A percentile compares a stretch with the other conserved stretches of the same genome.
Conservation (phyloP, 2,113 vertebrate species). For the Pungitius pungitius region DNA sequence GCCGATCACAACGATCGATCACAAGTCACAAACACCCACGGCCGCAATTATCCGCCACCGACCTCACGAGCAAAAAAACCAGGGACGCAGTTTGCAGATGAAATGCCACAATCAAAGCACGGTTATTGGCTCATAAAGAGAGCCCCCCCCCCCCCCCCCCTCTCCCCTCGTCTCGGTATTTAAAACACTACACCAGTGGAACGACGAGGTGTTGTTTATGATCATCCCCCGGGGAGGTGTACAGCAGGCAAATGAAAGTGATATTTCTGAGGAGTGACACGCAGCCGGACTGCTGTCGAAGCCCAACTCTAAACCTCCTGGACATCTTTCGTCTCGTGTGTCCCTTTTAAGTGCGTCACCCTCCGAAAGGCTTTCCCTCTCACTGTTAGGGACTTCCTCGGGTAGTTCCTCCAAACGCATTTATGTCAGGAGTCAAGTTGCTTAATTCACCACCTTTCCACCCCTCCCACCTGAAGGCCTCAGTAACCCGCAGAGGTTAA, state of each 20-base stretch:
- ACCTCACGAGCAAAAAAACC: background rate
- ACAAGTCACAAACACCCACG: constrained; percentile 38
- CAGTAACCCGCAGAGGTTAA: background rate
- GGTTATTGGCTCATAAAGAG: constrained; percentile 6
- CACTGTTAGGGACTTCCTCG: constrained; percentile 32
- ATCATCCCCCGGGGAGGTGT: constrained; percentile 20
- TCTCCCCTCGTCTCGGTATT: background rate
- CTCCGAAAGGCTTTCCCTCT: background rate
- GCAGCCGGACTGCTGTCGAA: background rate
- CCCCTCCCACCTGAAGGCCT: background rate
- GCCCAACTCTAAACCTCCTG: constrained; percentile 18
- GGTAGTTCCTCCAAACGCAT: constrained; percentile 19
- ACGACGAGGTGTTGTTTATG: constrained; percentile 13
- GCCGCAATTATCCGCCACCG: constrained; percentile 4
- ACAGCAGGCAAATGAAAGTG: constrained; percentile 44
- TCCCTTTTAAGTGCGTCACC: background rate
- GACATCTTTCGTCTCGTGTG: background rate
- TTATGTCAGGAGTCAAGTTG: constrained; percentile 5
- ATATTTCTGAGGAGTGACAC: constrained; percentile 40
- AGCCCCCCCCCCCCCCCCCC: background rate
- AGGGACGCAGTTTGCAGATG: background rate
- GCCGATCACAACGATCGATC: constrained; percentile 54
- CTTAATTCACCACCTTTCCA: constrained; percentile 25
- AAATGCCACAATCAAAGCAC: background rate
- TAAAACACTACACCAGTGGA: background rate